phyloP scores from a whole-genome alignment of 53 echinoderm and acorn worm genomes.

The Temnopleurus reevesii region DNA sequence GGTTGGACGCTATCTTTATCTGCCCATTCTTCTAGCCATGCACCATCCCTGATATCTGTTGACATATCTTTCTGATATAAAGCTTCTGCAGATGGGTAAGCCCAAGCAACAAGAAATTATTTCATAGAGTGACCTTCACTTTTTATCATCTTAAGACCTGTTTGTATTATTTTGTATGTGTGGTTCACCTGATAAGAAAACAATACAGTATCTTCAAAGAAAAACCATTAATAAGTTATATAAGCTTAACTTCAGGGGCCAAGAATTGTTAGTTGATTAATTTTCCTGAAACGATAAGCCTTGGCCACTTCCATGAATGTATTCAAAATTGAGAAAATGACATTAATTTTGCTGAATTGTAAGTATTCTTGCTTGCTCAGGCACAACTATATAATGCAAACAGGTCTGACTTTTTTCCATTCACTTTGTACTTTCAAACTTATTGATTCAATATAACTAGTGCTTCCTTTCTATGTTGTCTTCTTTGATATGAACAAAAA shows the following conservation, averaged over 20 bases:
- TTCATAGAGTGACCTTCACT: background rate
- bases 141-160: background rate
- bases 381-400: background rate
- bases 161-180: slow-evolving; percentile 7
- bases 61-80: background rate
- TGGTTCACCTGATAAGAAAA: background rate
- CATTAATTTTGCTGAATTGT: no score
- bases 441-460: slow-evolving; percentile 43
- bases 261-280: no score
- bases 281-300: no score
- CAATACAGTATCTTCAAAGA: no score
- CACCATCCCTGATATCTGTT: no score
- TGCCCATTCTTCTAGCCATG: background rate
- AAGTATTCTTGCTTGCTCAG: no score
- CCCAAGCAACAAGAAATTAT: background rate
- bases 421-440: slow-evolving; percentile 30
- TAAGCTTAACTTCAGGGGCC: no score
- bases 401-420: background rate
- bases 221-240: no score
- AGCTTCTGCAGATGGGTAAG: background rate
- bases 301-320: no score
- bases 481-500: slow-evolving; percentile 42
- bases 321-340: no score
- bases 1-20: background rate
- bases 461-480: slow-evolving; percentile 51